Conservation (phyloP, 2,888 invertebrate genomes). For the Latrodectus elegans region DNA sequence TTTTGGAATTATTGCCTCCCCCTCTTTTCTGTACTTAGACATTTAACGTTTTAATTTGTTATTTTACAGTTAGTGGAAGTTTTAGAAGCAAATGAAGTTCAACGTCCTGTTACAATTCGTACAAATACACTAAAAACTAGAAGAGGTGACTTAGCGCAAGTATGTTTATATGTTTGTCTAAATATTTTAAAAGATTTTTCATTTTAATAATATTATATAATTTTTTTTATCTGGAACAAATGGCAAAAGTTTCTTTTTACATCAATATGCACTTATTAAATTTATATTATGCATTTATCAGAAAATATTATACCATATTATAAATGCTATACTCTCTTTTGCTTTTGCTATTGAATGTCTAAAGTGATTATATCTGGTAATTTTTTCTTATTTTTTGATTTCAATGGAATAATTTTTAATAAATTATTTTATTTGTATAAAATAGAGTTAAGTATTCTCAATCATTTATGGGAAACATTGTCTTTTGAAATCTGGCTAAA, state of each 20-base stretch:
- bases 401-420: background rate
- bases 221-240: background rate
- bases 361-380: no score
- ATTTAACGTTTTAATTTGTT: background rate
- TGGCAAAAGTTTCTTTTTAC: background rate
- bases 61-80: constrained; percentile 84
- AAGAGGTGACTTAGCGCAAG: constrained; percentile 91
- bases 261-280: background rate
- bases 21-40: background rate
- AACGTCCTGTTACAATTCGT: constrained; percentile 94
- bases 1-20: background rate
- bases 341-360: background rate
- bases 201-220: background rate
- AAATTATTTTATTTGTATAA: background rate
- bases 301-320: background rate
- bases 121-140: constrained; percentile 93
- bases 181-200: background rate
- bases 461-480: no score
- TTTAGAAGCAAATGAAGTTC: constrained; percentile 95
- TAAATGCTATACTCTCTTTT: background rate
- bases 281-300: background rate
- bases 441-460: background rate
- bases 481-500: no score
- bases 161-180: constrained; percentile 70
- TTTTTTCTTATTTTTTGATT: background rate